phyloP scores from a whole-genome alignment of 2,797 vertebrate genomes.

The Kryptopterus vitreolus region DNA sequence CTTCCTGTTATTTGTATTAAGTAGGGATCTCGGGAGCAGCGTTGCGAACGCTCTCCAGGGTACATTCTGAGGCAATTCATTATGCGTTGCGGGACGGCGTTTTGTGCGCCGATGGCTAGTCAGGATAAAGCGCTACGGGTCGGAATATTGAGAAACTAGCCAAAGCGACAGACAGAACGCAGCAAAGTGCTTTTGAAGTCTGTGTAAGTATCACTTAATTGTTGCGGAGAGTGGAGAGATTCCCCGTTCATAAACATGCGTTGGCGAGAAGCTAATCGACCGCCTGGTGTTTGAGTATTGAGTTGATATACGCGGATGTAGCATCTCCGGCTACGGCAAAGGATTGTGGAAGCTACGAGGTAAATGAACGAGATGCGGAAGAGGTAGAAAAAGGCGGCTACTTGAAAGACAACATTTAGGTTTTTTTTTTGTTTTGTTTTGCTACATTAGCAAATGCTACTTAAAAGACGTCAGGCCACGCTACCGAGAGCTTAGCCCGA shows the following conservation, averaged over 20 bases:
- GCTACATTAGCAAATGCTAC: conserved; percentile 43
- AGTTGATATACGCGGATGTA: no score
- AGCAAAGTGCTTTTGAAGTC: neutral
- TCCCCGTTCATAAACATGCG: neutral
- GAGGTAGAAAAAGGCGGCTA: conserved; percentile 42
- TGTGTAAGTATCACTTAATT: neutral
- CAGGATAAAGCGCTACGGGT: neutral
- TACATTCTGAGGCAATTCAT: neutral
- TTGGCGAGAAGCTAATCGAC: no score
- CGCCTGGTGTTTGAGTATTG: neutral
- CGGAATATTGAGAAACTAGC: neutral
- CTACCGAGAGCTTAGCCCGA: conserved; percentile 8
- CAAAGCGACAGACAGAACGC: neutral
- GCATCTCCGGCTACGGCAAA: neutral
- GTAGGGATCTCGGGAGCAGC: neutral
- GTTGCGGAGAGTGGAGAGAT: neutral
- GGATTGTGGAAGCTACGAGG: no score
- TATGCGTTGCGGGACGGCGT: neutral
- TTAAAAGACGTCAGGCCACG: conserved; percentile 17
- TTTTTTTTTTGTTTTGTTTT: no score
- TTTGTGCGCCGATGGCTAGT: neutral
- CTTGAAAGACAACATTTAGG: conserved; percentile 2
- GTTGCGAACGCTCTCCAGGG: neutral
- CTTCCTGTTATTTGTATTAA: neutral
- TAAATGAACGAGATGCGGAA: conserved; percentile 1